Base-by-base conservation (phyloP, 2,888 invertebrate species). In the Branchellion lobata region DNA sequence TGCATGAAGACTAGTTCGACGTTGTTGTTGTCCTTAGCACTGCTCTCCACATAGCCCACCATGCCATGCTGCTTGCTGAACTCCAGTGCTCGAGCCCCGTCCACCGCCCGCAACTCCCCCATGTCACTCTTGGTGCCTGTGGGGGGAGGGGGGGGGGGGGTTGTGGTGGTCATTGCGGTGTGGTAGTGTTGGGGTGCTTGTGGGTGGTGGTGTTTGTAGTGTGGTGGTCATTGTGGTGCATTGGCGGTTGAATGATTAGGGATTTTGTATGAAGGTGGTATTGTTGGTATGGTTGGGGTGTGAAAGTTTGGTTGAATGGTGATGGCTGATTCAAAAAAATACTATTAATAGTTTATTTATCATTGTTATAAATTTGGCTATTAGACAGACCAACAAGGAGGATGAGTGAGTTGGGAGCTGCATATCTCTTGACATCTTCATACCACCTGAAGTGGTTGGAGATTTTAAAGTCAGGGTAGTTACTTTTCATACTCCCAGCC, bases 361-460 rank as follows among this genome's bases (percentile, higher is more conserved):
- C 5, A 18, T 14, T 74, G 36, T 47, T 29, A 36, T 8, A n/a
- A 71, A 31, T 3, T 71, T 27, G 21, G 31, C n/a, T 29, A 61
- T 51, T 27, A 34, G 21, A 73, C 82, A 87, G 85, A 91, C 96
- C 97, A 82, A 97, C 93, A 83, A 97, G 89, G 65, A 96, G 92
- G 82, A 96, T 91, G 82, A 95, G 91, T 40, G 96, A 94, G 87
- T 94, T 93, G 36, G 93, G 93, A 29, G 95, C 95, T 78, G 97
- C 95, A 86, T 96, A 97, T 85, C 93, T 91, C 83, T 95, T 90
- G 0, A 97, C 94, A 90, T 97, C 97, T 86, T 96, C 96, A 82
- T 97, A 92, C 97, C 97, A 97, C 87, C 94, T 72, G 14, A 29
- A n/a, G 73, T 65, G 8, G 65, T 65, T 8, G n/a, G 14, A n/a